A percentile compares a stretch with the other conserved stretches of the same genome.
Conservation (phyloP, 2,888 invertebrate genomes). For the Patella depressa region DNA sequence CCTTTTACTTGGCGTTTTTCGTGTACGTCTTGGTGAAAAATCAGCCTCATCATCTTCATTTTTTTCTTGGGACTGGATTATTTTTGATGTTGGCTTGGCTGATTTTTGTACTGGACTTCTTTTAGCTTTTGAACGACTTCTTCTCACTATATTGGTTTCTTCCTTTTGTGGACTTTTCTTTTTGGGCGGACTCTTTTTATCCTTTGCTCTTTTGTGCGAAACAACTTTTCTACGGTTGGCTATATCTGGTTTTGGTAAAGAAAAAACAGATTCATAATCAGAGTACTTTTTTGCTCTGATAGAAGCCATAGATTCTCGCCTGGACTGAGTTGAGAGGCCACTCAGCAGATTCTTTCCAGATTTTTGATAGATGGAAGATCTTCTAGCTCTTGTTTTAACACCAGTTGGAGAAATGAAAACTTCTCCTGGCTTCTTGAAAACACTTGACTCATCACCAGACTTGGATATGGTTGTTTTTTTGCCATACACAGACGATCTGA, state of each 20-base stretch:
- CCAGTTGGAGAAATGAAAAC: slow-evolving; percentile 39
- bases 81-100: not conserved
- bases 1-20: not conserved
- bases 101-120: not conserved
- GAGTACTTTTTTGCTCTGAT: slow-evolving; percentile 7
- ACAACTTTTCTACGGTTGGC: not conserved
- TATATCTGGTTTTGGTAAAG: not conserved
- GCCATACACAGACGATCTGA: slow-evolving; percentile 6
- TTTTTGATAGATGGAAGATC: slow-evolving; percentile 49
- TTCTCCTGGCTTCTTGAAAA: slow-evolving; percentile 22
- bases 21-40: not conserved
- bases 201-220: not conserved
- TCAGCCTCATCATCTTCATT: not conserved
- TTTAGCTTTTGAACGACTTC: not conserved
- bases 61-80: not conserved
- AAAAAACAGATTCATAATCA: not conserved
- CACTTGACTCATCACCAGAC: not conserved
- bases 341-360: slow-evolving; percentile 26
- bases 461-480: slow-evolving; percentile 12
- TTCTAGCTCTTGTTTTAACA: slow-evolving; percentile 42
- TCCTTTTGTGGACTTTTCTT: not conserved
- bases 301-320: slow-evolving; percentile 12
- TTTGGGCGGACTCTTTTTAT: not conserved
- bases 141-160: too few species aligned
- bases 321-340: slow-evolving; percentile 1